A percentile compares a stretch with the other conserved stretches of the same genome.
phyloP scores from a whole-genome alignment of 2,888 invertebrate species.

The Aphidius colemani region DNA sequence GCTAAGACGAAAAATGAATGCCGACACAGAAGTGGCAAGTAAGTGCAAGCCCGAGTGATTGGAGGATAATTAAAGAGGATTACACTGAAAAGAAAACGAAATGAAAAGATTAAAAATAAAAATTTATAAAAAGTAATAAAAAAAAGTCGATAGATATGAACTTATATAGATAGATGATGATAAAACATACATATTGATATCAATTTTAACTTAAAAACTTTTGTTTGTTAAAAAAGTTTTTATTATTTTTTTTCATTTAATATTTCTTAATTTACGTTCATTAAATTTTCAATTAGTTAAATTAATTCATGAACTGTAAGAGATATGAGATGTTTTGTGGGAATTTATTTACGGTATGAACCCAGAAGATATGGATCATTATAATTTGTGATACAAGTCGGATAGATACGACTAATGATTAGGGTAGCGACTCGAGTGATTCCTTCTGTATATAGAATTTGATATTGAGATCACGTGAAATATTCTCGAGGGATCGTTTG shows the following conservation, averaged over 20 bases:
- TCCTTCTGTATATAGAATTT: constrained; percentile 2
- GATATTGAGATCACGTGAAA: constrained; percentile 17
- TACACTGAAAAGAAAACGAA: constrained; percentile 28
- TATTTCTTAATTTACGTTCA: too few relatives aligned
- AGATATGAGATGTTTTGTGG: too few relatives aligned
- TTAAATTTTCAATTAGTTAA: too few relatives aligned
- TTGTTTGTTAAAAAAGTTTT: too few relatives aligned
- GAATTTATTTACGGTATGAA: too few relatives aligned
- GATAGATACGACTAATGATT: too few relatives aligned
- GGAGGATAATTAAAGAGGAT: constrained; percentile 40
- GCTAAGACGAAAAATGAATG: constrained; percentile 35
- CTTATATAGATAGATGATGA: too few relatives aligned
- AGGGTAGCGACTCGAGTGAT: too few relatives aligned
- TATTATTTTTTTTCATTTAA: too few relatives aligned
- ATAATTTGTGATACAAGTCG: too few relatives aligned
- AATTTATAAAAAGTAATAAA: constrained; percentile 11
- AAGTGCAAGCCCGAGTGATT: constrained; percentile 36
- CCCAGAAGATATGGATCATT: too few relatives aligned
- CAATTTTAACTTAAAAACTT: neutral
- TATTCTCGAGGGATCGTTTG: constrained; percentile 5
- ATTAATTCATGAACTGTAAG: too few relatives aligned
- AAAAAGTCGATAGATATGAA: constrained; percentile 3
- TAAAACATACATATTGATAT: neutral
- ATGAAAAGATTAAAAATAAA: constrained; percentile 9
- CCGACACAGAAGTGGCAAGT: constrained; percentile 33